phyloP scores from a whole-genome alignment of 2,797 vertebrate species.

The Rhinella marina region DNA sequence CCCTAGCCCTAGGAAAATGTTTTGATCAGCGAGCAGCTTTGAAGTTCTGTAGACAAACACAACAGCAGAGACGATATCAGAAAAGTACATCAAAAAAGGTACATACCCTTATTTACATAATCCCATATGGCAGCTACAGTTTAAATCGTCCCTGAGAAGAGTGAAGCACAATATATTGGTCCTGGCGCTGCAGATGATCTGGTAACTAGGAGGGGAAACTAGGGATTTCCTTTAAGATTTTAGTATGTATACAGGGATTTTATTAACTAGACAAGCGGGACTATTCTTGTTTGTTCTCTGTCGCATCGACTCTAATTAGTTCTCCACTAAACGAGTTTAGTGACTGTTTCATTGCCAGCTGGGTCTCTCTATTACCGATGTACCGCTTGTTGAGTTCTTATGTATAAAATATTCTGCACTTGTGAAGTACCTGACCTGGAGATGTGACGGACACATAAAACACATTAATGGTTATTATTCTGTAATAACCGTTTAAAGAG shows the following conservation, averaged over 20 bases:
- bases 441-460: background rate
- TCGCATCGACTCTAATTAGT: constrained; percentile 41
- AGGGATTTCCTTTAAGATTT: constrained; percentile 44
- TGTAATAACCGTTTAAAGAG: background rate
- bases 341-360: constrained; percentile 29
- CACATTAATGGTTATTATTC: background rate
- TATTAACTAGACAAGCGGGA: constrained; percentile 42
- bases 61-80: constrained; percentile 28
- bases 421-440: background rate
- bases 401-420: background rate
- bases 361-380: constrained; percentile 1
- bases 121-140: constrained; percentile 10
- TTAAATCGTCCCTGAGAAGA: constrained; percentile 20
- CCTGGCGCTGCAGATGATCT: background rate
- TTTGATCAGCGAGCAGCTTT: constrained; percentile 56
- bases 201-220: constrained; percentile 42
- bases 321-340: constrained; percentile 28
- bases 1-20: constrained; percentile 30
- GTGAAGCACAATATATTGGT: background rate
- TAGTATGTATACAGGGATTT: constrained; percentile 30
- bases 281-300: constrained; percentile 37
- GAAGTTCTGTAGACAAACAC: constrained; percentile 47
- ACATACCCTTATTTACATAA: constrained; percentile 32
- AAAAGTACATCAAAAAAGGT: constrained; percentile 42
- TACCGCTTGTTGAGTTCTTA: background rate